Percentiles rank a stretch among this genome's conserved stretches.
phyloP scores from a whole-genome alignment of 2,113 vertebrate species.

The Theristicus caerulescens region DNA sequence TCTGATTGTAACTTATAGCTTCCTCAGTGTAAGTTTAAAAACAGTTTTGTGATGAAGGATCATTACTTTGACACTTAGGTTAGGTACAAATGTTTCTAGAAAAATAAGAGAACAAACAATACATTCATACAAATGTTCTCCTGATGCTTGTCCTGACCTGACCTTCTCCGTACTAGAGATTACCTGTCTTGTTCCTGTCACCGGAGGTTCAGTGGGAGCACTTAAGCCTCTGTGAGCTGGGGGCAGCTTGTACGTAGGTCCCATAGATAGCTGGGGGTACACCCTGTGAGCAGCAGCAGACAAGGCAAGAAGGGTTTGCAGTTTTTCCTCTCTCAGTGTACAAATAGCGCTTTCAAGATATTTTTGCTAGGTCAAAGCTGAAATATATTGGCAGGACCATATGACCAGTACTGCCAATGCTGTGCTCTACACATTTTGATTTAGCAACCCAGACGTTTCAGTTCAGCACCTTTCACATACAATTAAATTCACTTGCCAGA shows the following conservation, averaged over 20 bases:
- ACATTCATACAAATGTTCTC: background rate
- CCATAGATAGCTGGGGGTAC: background rate
- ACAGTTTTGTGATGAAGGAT: background rate
- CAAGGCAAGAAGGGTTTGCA: background rate
- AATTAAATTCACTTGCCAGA: background rate
- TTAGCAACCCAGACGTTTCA: background rate
- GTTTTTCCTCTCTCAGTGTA: background rate
- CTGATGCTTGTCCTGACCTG: background rate
- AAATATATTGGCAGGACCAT: background rate
- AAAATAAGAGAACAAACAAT: background rate
- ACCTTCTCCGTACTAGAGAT: background rate
- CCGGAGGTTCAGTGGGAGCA: background rate
- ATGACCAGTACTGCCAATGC: background rate
- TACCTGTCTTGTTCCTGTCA: background rate
- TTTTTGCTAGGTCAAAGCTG: background rate
- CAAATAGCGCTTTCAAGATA: background rate
- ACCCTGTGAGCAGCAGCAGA: background rate
- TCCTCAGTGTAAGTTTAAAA: background rate
- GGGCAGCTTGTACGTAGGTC: accelerated
- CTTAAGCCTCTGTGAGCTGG: background rate
- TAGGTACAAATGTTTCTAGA: background rate
- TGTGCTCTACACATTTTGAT: background rate
- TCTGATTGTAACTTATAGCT: background rate
- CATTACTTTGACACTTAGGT: background rate
- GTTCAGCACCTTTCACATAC: background rate